phyloP scores from a whole-genome alignment of 2,797 vertebrate genomes.

The Gephyroberyx darwinii region DNA sequence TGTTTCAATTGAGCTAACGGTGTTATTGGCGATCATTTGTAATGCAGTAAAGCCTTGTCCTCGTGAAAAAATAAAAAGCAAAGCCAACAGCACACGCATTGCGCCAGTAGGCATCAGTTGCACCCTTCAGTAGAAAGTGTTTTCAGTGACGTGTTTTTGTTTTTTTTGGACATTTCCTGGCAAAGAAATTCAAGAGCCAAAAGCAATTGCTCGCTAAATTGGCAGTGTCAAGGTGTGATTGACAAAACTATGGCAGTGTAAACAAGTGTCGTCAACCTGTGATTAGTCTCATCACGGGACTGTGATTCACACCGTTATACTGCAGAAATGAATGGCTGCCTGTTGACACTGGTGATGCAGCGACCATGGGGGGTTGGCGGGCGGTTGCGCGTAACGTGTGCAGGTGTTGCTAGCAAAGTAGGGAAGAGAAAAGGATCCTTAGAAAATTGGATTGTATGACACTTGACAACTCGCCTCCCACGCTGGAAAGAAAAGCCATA shows the following conservation, averaged over 20 bases:
- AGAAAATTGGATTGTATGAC: conserved; percentile 28
- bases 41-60: background rate
- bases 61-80: background rate
- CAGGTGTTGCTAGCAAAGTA: conserved; percentile 35
- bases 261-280: conserved; percentile 59
- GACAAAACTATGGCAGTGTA: conserved; percentile 55
- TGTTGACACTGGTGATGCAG: conserved; percentile 31
- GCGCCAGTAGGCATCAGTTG: too few species aligned
- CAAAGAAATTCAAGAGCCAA: conserved; percentile 49
- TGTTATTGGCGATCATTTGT: background rate
- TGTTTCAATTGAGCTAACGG: too few species aligned
- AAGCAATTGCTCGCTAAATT: conserved; percentile 39
- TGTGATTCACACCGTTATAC: conserved; percentile 65
- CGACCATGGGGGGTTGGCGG: too few species aligned
- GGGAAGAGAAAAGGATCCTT: conserved; percentile 6
- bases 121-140: too few species aligned
- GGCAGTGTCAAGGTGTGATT: conserved; percentile 55
- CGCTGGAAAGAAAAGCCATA: conserved; percentile 13
- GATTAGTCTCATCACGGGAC: conserved; percentile 68
- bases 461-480: conserved; percentile 24
- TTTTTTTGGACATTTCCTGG: conserved; percentile 31
- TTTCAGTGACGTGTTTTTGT: background rate
- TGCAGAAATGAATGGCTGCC: conserved; percentile 58
- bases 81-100: too few species aligned
- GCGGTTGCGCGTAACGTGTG: background rate